Conservation (phyloP, 92 coral and sea anemone species). For the Porites cylindrica region DNA sequence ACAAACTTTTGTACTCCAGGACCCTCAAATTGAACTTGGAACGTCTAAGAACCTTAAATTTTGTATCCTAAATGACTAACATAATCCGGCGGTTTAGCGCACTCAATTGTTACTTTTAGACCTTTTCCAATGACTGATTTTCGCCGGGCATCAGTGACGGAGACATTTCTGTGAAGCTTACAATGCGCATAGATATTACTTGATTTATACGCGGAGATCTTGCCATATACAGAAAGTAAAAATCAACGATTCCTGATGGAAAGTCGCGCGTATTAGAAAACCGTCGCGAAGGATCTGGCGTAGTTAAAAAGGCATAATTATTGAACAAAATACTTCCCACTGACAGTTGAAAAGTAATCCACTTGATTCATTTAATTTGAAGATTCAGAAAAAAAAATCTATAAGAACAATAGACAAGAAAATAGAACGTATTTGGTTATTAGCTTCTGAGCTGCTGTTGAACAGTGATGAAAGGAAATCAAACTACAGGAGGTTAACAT, state of each 20-base stretch:
- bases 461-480: conserved; percentile 17
- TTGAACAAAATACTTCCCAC: not conserved
- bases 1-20: too few species aligned
- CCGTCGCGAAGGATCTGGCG: too few species aligned
- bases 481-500: not conserved
- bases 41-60: too few species aligned
- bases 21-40: too few species aligned
- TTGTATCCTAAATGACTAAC: too few species aligned
- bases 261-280: not conserved
- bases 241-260: not conserved
- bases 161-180: conserved; percentile 1
- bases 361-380: not conserved
- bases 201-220: not conserved
- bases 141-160: not conserved
- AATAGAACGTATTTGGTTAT: not conserved
- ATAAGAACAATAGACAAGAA: not conserved
- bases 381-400: not conserved
- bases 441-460: not conserved
- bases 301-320: too few species aligned
- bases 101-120: too few species aligned
- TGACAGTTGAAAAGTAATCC: conserved; percentile 2
- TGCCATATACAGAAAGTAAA: not conserved
- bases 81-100: too few species aligned
- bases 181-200: not conserved
- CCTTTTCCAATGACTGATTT: too few species aligned